Conservation (phyloP, 23 tunicate genomes). For the Trididemnum miniatum region DNA sequence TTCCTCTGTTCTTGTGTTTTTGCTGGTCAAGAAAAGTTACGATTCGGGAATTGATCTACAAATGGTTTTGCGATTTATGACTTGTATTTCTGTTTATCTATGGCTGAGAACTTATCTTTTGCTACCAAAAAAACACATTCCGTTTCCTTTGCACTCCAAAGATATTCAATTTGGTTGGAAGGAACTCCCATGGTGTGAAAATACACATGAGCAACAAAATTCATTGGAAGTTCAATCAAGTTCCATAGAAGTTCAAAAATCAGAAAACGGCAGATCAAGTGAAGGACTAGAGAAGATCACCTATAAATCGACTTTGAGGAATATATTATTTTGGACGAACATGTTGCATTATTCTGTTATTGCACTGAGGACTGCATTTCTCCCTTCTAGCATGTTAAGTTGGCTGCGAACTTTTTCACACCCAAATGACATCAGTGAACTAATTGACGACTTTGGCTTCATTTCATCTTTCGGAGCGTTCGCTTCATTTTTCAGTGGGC, state of each 20-base stretch:
- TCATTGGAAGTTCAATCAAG: not conserved
- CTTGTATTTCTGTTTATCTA: not conserved
- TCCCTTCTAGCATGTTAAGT: not conserved
- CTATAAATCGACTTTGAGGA: conserved; percentile 7
- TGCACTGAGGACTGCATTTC: conserved; percentile 4
- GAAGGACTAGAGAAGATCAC: too few relatives aligned
- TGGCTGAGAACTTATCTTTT: not conserved
- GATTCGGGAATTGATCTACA: not conserved
- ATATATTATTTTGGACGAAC: conserved; percentile 34
- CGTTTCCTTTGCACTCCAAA: conserved; percentile 26
- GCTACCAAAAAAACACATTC: conserved; percentile 5
- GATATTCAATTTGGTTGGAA: not conserved
- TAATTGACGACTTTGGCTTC: conserved; percentile 17
- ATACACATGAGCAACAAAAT: not conserved
- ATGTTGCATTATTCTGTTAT: conserved; percentile 5
- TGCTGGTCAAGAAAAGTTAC: not conserved
- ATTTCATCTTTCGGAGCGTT: conserved; percentile 9
- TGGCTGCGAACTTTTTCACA: conserved; percentile 13
- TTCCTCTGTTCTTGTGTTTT: not conserved
- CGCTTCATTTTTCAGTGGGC: conserved; percentile 26
- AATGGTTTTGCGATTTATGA: not conserved
- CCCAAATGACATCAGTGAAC: not conserved
- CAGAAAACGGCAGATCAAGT: not conserved
- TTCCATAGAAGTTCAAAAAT: not conserved
- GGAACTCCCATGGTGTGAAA: not conserved